Conservation (phyloP, 2,888 invertebrate species). For the Drosophila greeni region DNA sequence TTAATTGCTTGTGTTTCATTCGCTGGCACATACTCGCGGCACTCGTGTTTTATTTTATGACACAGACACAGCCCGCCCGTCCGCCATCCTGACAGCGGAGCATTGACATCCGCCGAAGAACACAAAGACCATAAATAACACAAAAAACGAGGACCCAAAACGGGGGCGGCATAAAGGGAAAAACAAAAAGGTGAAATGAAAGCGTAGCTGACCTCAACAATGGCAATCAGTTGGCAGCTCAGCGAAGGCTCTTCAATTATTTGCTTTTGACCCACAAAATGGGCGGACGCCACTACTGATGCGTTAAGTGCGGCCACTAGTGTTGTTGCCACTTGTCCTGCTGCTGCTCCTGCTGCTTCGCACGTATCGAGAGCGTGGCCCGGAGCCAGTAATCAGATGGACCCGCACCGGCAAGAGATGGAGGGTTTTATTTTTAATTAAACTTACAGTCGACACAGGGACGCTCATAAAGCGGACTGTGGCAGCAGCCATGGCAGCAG, state of each 20-base stretch:
- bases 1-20: slow-evolving; percentile 43
- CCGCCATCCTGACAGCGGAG: not conserved
- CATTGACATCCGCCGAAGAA: slow-evolving; percentile 27
- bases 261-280: slow-evolving; percentile 54
- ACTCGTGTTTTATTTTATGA: slow-evolving; percentile 30
- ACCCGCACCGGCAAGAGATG: slow-evolving; percentile 11
- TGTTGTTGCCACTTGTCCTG: slow-evolving; percentile 21
- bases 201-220: slow-evolving; percentile 36
- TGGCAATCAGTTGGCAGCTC: slow-evolving; percentile 44
- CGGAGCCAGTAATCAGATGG: slow-evolving; percentile 54
- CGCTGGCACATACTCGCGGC: slow-evolving; percentile 16
- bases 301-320: slow-evolving; percentile 41
- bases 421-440: slow-evolving; percentile 66
- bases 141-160: slow-evolving; percentile 15
- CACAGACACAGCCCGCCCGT: slow-evolving; percentile 31
- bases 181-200: slow-evolving; percentile 17
- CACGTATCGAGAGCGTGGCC: slow-evolving; percentile 21
- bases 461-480: slow-evolving; percentile 54
- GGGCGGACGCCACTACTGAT: slow-evolving; percentile 26
- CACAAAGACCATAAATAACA: slow-evolving; percentile 32
- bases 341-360: slow-evolving; percentile 3
- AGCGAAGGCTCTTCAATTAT: slow-evolving; percentile 49
- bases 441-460: slow-evolving; percentile 41
- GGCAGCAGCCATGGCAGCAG: slow-evolving; percentile 7
- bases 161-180: slow-evolving; percentile 5